Evolutionary conservation across 2,113 vertebrate genomes (phyloP), one percentile per base, ranked within the genome.

Genomic region (Pterophyllum scalare): DNA sequence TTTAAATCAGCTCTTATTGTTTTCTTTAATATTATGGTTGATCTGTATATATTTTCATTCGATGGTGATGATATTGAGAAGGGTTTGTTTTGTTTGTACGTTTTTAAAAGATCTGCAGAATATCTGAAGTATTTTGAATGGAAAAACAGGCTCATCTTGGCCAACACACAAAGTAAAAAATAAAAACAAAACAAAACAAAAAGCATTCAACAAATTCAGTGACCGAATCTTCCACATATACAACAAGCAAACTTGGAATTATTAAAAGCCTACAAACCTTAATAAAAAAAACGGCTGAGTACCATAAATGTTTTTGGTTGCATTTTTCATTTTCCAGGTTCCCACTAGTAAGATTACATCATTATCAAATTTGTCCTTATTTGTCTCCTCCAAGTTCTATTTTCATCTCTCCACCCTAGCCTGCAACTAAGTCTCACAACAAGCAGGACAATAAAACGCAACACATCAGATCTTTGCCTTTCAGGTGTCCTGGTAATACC

Each of bases 401-500:
- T 83, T 84, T n/a, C n/a, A 67, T 78, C 62, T 26, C 22, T 60
- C 75, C 75, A 22, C 24, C 33, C 58, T 72, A 43, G 49, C 57
- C 26, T 38, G 20, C 17, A 33, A 31, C 49, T 15, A 65, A 49
- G 64, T 31, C 62, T 77, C 11, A 10, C 24, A 28, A 54, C 28
- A 54, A 83, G 52, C 26, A 43, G 72, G 26, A 57, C 22, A 77
- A 33, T 24, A 74, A 78, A 80, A 77, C 64, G 70, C 72, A 84
- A 59, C 81, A 46, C 79, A 72, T 40, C 77, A 54, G 7, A 82
- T 83, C 43, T 87, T 91, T 83, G 94, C 91, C 93, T 93, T 92
- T 89, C 91, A 92, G 90, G 88, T 91, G 93, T 89, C 92, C 80
- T 86, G 24, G 24, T 52, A 64, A 64, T 93, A 94, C 93, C 90